Evolutionary conservation across 2,888 invertebrate species (phyloP).

Genomic region (Zele albiditarsus): DNA sequence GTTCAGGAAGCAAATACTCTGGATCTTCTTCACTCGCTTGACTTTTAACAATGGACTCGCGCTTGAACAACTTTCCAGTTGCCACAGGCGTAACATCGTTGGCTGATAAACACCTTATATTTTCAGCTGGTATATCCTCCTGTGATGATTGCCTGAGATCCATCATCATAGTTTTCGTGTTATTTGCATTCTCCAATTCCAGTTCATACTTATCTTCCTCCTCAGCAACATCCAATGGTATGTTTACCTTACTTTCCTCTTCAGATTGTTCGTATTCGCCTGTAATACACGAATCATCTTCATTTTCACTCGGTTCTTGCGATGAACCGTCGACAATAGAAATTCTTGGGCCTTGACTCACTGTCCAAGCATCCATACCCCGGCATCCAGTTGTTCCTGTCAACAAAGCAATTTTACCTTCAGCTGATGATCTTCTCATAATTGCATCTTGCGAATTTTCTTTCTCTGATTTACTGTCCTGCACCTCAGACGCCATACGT

Average conservation of each 20-base stretch:
- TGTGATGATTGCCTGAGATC: conserved; percentile 64
- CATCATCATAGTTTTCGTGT: conserved; percentile 60
- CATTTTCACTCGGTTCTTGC: conserved; percentile 55
- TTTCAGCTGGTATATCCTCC: conserved; percentile 62
- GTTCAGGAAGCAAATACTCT: conserved; percentile 67
- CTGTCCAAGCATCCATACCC: conserved; percentile 69
- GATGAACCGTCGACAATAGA: conserved; percentile 62
- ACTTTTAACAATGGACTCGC: conserved; percentile 70
- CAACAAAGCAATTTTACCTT: conserved; percentile 67
- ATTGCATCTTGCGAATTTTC: conserved; percentile 57
- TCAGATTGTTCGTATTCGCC: neutral
- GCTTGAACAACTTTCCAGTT: conserved; percentile 64
- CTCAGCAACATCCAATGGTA: conserved; percentile 56
- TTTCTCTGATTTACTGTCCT: conserved; percentile 35
- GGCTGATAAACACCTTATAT: conserved; percentile 44
- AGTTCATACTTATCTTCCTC: conserved; percentile 64
- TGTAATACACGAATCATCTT: neutral
- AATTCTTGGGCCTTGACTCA: conserved; percentile 61
- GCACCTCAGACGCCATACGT: conserved; percentile 52
- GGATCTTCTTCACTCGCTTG: conserved; percentile 71
- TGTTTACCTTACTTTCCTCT: conserved; percentile 57
- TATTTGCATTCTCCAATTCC: conserved; percentile 61
- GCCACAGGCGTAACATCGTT: conserved; percentile 39
- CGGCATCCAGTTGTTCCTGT: conserved; percentile 62
- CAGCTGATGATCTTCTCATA: conserved; percentile 68